These are phyloP conservation scores for Clistopyga incitator DNA, from an alignment of 2,888 invertebrate species.

Conservation along the genomic window DNA sequence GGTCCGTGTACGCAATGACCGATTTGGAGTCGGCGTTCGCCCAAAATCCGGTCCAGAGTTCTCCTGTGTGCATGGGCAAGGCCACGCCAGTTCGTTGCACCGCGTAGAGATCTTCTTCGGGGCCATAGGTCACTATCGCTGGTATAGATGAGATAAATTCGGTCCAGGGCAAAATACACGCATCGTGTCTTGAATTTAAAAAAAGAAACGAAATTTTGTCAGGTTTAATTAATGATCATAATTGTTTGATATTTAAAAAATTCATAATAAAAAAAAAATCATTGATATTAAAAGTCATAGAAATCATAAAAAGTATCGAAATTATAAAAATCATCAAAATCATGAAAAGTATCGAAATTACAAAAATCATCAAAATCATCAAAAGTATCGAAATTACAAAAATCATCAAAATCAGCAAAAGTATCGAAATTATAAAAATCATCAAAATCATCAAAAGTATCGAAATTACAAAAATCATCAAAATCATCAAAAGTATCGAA, in stretches of 20 bases:
- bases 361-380: constrained; percentile 1
- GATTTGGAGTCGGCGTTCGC: constrained; percentile 71
- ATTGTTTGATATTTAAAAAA: too few species aligned
- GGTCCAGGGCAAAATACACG: constrained; percentile 81
- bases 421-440: not conserved
- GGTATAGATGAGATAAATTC: constrained; percentile 78
- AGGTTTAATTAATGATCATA: not conserved
- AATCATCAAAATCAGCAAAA: not conserved
- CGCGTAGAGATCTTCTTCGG: constrained; percentile 78
- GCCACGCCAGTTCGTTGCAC: constrained; percentile 79
- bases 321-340: constrained; percentile 18
- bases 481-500: constrained; percentile 4
- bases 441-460: not conserved
- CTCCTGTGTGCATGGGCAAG: constrained; percentile 76
- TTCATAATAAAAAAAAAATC: too few species aligned
- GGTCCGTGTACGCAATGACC: constrained; percentile 71
- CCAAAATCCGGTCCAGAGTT: constrained; percentile 74
- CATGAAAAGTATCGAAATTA: not conserved
- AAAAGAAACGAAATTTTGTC: constrained; percentile 13
- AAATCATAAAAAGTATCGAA: too few species aligned
- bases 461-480: constrained; percentile 5
- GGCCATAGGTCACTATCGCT: constrained; percentile 78
- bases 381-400: not conserved
- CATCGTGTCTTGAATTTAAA: constrained; percentile 81
- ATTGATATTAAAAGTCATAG: too few species aligned